Percentiles rank a stretch among this genome's conserved stretches.
Evolutionary conservation across 2,797 vertebrate species (phyloP).

Genomic region (Anguilla obscura): DNA sequence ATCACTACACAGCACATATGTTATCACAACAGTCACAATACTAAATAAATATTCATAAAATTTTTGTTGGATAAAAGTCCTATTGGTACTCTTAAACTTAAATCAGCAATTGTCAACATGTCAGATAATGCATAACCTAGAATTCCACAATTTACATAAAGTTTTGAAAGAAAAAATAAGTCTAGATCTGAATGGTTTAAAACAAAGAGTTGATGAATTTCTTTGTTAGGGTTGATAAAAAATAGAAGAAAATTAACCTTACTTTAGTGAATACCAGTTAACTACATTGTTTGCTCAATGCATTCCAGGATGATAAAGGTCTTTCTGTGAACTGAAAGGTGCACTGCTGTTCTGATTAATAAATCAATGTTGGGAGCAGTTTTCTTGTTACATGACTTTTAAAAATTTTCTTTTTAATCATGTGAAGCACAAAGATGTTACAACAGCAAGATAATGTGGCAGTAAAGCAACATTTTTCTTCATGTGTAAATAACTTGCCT

Average conservation of each 20-base stretch:
- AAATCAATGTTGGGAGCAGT: not conserved
- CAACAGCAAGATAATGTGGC: not conserved
- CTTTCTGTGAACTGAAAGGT: not conserved
- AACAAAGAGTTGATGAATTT: not conserved
- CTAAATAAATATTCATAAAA: not conserved
- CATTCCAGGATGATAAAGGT: not conserved
- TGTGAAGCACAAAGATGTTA: too few relatives aligned
- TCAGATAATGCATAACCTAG: not conserved
- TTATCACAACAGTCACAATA: not conserved
- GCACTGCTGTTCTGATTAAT: not conserved
- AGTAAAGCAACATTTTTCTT: not conserved
- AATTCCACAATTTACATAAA: not conserved
- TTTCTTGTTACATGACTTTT: not conserved
- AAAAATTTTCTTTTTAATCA: not conserved
- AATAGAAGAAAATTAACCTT: not conserved
- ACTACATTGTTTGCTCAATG: not conserved
- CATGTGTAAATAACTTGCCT: conserved; percentile 9
- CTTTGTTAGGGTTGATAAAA: not conserved
- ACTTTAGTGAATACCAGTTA: not conserved
- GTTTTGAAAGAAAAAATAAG: not conserved
- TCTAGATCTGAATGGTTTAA: not conserved
- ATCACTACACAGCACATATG: not conserved
- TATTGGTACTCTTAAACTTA: not conserved
- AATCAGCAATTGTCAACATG: not conserved
- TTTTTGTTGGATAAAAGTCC: not conserved